Evolutionary conservation across 2,888 invertebrate genomes (phyloP).

Genomic region (Macaria notata): DNA sequence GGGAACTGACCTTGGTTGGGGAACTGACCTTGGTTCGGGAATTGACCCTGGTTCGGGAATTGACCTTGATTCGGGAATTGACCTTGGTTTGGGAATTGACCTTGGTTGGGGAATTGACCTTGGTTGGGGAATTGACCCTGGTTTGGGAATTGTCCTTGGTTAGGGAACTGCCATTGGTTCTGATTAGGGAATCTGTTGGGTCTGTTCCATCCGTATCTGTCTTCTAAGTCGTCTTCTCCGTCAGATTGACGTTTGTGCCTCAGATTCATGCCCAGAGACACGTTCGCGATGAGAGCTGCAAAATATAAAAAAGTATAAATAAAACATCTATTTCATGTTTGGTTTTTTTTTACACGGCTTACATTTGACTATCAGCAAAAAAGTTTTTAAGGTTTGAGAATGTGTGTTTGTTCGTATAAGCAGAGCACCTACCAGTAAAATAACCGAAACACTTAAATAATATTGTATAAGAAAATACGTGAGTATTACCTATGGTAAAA

Average conservation of each 20-base stretch:
- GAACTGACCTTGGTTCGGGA: constrained; percentile 28
- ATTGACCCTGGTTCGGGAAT: constrained; percentile 25
- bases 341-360: too few relatives aligned
- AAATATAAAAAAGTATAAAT: neutral
- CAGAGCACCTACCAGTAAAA: too few relatives aligned
- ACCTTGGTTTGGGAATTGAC: constrained; percentile 25
- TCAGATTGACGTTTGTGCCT: constrained; percentile 47
- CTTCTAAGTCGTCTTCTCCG: constrained; percentile 47
- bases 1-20: constrained; percentile 11
- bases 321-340: neutral
- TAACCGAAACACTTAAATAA: too few relatives aligned
- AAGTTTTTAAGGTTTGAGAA: too few relatives aligned
- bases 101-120: constrained; percentile 29
- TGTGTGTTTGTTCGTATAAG: too few relatives aligned
- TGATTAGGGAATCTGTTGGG: constrained; percentile 23
- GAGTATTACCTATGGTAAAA: too few relatives aligned
- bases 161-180: constrained; percentile 25
- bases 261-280: constrained; percentile 41
- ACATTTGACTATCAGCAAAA: too few relatives aligned
- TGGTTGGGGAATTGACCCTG: constrained; percentile 22
- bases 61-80: constrained; percentile 29
- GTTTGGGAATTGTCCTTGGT: constrained; percentile 27
- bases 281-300: constrained; percentile 48
- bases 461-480: too few relatives aligned
- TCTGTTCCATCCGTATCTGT: constrained; percentile 53